Percentiles rank a stretch among this genome's conserved stretches.
phyloP scores from a whole-genome alignment of 1,140 invertebrate genomes.

The Atta colombica region DNA sequence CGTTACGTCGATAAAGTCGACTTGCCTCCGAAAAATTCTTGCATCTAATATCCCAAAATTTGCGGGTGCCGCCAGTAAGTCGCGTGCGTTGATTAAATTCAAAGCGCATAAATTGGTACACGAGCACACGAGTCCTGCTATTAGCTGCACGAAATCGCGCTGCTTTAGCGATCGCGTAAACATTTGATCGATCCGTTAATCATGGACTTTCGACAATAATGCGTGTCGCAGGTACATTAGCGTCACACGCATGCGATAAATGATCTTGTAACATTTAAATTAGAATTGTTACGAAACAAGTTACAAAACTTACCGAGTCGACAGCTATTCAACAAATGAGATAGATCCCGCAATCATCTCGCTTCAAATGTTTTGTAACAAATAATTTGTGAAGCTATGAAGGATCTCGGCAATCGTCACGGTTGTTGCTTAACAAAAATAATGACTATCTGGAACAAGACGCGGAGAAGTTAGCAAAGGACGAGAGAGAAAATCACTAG shows the following conservation, averaged over 20 bases:
- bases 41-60: slow-evolving; percentile 55
- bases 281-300: background rate
- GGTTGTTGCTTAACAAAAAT: slow-evolving; percentile 9
- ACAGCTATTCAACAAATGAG: background rate
- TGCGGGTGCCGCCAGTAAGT: slow-evolving; percentile 31
- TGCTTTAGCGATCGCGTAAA: slow-evolving; percentile 14
- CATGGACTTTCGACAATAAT: slow-evolving; percentile 22
- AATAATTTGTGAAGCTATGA: slow-evolving; percentile 14
- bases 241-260: slow-evolving; percentile 1
- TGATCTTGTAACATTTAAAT: slow-evolving; percentile 12
- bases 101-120: slow-evolving; percentile 55
- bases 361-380: background rate
- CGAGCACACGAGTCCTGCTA: slow-evolving; percentile 17
- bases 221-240: slow-evolving; percentile 5
- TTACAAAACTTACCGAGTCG: background rate
- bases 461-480: background rate
- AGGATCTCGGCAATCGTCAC: background rate
- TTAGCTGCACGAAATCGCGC: slow-evolving; percentile 41
- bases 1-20: slow-evolving; percentile 17
- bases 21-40: slow-evolving; percentile 27
- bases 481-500: background rate
- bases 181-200: slow-evolving; percentile 48
- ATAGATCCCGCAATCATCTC: background rate
- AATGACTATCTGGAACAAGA: background rate
- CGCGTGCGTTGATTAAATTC: slow-evolving; percentile 56